Conservation (phyloP, 1,140 invertebrate species). For the Mycetomoellerius zeteki region DNA sequence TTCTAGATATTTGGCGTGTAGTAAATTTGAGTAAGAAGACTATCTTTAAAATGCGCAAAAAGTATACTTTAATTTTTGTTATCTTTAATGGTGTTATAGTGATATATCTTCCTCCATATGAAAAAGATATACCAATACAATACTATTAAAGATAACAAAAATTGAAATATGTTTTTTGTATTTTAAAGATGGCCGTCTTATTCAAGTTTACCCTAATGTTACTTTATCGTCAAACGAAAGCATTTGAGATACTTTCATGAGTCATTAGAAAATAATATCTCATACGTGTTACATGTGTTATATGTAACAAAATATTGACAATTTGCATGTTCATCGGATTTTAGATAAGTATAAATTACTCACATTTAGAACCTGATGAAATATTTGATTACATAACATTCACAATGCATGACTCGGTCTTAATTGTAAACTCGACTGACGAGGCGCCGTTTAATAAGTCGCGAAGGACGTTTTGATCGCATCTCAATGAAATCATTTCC, state of each 20-base stretch:
- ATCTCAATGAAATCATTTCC: slow-evolving; percentile 33
- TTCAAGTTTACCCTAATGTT: not conserved
- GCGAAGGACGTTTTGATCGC: not conserved
- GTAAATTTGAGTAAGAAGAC: too few relatives aligned
- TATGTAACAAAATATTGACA: not conserved
- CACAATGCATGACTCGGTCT: not conserved
- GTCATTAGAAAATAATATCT: not conserved
- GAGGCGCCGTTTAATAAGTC: slow-evolving; percentile 48
- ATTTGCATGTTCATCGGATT: not conserved
- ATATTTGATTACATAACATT: not conserved
- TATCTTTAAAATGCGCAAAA: too few relatives aligned
- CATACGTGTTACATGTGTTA: not conserved
- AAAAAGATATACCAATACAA: too few relatives aligned
- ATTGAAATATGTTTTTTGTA: too few relatives aligned
- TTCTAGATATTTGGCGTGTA: not conserved
- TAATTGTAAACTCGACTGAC: not conserved
- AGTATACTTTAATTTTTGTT: too few relatives aligned
- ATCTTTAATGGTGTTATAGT: too few relatives aligned
- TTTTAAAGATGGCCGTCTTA: too few relatives aligned
- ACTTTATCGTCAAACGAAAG: not conserved
- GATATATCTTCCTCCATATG: too few relatives aligned
- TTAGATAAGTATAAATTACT: not conserved
- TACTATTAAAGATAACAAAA: too few relatives aligned
- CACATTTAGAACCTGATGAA: not conserved
- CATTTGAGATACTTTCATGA: not conserved